Percentiles rank a stretch among this genome's conserved stretches.
Evolutionary conservation across 2,797 vertebrate species (phyloP).

Genomic region (Takifugu ocellatus): DNA sequence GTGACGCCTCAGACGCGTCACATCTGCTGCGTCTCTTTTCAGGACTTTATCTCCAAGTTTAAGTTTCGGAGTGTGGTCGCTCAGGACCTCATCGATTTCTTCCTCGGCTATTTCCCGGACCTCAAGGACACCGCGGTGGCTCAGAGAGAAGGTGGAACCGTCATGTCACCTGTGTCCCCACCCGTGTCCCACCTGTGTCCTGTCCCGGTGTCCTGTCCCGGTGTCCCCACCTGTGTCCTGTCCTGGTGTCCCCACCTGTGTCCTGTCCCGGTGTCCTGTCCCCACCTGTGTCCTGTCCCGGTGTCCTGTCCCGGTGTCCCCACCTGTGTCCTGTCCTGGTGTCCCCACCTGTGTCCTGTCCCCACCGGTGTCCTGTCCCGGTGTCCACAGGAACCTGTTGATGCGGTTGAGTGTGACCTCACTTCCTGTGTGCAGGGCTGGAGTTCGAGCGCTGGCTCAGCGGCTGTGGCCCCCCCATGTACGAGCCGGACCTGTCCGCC

Average conservation of each 20-base stretch:
- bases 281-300: too few relatives aligned
- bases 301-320: too few relatives aligned
- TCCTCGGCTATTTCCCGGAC: slow-evolving; percentile 88
- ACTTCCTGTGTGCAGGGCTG: slow-evolving; percentile 74
- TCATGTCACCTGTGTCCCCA: neutral
- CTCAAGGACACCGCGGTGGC: slow-evolving; percentile 84
- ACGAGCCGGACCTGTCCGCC: slow-evolving; percentile 90
- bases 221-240: neutral
- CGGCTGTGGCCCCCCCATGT: slow-evolving; percentile 81
- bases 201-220: too few relatives aligned
- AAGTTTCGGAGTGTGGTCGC: slow-evolving; percentile 91
- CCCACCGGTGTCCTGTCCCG: too few relatives aligned
- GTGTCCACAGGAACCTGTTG: too few relatives aligned
- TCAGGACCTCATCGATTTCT: slow-evolving; percentile 91
- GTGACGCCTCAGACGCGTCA: too few relatives aligned
- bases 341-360: too few relatives aligned
- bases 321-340: too few relatives aligned
- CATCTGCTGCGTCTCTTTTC: slow-evolving; percentile 14
- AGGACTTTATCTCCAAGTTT: slow-evolving; percentile 93
- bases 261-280: neutral
- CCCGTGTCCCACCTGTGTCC: neutral
- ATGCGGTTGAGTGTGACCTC: slow-evolving; percentile 5
- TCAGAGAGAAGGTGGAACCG: slow-evolving; percentile 80
- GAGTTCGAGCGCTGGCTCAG: slow-evolving; percentile 85
- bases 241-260: neutral